Evolutionary conservation across 2,888 invertebrate genomes (phyloP).

Genomic region (Caenorhabditis afra): DNA sequence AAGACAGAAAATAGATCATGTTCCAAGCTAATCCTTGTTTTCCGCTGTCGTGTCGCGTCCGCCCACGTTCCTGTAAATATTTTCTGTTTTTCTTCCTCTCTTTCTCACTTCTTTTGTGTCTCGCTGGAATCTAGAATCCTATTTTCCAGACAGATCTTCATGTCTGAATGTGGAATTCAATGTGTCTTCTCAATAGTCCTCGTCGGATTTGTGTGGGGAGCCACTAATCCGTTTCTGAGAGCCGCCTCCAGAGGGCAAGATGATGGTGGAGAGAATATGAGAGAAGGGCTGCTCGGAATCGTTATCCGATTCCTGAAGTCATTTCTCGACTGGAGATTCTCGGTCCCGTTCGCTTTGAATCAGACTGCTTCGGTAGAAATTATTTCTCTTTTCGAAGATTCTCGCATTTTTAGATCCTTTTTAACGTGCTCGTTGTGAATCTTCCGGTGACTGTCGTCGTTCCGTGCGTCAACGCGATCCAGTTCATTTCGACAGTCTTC

Average conservation of each 20-base stretch:
- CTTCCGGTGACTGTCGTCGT: conserved; percentile 66
- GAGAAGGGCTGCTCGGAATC: conserved; percentile 5
- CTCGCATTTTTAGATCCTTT: conserved; percentile 49
- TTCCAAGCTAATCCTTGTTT: not conserved
- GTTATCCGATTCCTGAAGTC: conserved; percentile 40
- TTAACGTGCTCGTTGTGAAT: conserved; percentile 59
- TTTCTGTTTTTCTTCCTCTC: not conserved
- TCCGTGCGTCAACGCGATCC: conserved; percentile 64
- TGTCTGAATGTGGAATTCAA: conserved; percentile 52
- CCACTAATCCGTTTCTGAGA: conserved; percentile 67
- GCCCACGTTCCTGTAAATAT: conserved; percentile 1
- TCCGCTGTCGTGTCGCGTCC: not conserved
- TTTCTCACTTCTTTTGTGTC: not conserved
- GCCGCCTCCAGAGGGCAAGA: conserved; percentile 42
- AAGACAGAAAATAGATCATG: conserved; percentile 8
- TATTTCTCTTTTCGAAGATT: not conserved
- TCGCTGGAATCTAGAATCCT: not conserved
- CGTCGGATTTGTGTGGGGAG: conserved; percentile 67
- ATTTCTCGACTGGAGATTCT: conserved; percentile 59
- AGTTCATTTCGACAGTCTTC: conserved; percentile 55
- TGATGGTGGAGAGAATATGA: not conserved
- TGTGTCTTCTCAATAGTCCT: conserved; percentile 52
- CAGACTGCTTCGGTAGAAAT: conserved; percentile 59
- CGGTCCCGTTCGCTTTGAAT: conserved; percentile 61
- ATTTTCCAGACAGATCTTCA: not conserved